Base-by-base conservation (phyloP, 2,113 vertebrate genomes). In the Rhizomys pruinosus region DNA sequence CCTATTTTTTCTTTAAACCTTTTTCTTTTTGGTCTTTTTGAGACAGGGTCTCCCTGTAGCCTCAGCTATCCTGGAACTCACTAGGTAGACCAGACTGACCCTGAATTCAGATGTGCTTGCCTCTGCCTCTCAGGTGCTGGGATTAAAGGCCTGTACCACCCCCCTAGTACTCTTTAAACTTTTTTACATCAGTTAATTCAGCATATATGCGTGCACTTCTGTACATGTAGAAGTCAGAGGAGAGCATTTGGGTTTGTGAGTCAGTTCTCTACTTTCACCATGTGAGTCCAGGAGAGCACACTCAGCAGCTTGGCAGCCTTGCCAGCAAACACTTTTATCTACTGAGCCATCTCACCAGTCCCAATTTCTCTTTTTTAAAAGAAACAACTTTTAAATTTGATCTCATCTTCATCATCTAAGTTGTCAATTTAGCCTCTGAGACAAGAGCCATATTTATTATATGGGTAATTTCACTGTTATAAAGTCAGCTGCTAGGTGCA, bases 371-470 rank as follows among this genome's bases (percentile, higher is more conserved):
- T 57, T 52, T 52, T 52, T 52, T 52, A 52, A 52, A 52, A 52
- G 47, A 52, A 52, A 52, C n/a, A n/a, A 52, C 61, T 80, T 84
- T 87, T 42, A 85, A 80, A 72, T 42, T 57, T 79, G 19, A 95
- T 47, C 78, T 81, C 23, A 96, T 71, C 59, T 34, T 95, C 66
- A 96, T n/a, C 29, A 96, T n/a, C 29, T 68, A 90, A 92, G 13
- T 42, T 90, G 78, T 20, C 74, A 55, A 68, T 66, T 66, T 20
- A 34, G 10, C 37, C 9, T 37, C 3, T n/a, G 23, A 44, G 10
- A 39, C 15, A 74, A 72, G 59, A 84, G 27, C 86, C 73, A 92
- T 12, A 89, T 34, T 29, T 86, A 89, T 20, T 86, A 74, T 47
- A 3, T 12, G 72, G 47, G 6, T 52, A 52, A n/a, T 52, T 52